Evolutionary conservation across 2,797 vertebrate genomes (phyloP).

Genomic region (Gallinago nigripennis): DNA sequence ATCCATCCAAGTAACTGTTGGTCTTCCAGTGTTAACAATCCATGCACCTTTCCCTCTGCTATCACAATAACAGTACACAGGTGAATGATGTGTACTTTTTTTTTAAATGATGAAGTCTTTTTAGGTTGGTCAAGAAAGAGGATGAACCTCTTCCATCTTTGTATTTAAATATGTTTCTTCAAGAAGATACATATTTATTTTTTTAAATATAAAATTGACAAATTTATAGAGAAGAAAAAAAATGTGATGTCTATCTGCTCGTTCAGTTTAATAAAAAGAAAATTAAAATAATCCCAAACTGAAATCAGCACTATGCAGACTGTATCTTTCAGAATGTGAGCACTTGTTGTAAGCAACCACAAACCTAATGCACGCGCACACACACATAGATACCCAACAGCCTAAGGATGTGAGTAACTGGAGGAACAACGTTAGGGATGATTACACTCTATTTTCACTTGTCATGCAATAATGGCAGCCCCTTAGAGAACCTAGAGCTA

Average conservation of each 20-base stretch:
- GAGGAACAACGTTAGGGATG: neutral
- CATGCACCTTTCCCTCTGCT: neutral
- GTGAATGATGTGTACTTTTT: neutral
- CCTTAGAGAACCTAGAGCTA: neutral
- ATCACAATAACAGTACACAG: neutral
- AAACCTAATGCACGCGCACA: fast-evolving
- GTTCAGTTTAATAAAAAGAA: neutral
- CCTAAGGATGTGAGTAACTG: neutral
- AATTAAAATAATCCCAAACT: neutral
- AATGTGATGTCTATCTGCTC: neutral
- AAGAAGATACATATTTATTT: neutral
- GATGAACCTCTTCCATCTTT: neutral
- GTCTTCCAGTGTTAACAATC: neutral
- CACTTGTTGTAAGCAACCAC: neutral
- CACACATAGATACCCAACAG: fast-evolving
- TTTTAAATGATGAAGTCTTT: neutral
- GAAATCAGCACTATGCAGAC: neutral
- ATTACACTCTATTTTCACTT: too few species aligned
- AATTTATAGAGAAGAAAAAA: neutral
- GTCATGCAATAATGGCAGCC: fast-evolving
- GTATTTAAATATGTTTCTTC: neutral
- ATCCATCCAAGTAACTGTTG: neutral
- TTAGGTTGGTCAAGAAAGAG: neutral
- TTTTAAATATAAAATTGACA: neutral
- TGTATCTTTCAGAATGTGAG: neutral